Evolutionary conservation across 1,140 invertebrate genomes (phyloP).

Genomic region (Panagrolaimus sp.): DNA sequence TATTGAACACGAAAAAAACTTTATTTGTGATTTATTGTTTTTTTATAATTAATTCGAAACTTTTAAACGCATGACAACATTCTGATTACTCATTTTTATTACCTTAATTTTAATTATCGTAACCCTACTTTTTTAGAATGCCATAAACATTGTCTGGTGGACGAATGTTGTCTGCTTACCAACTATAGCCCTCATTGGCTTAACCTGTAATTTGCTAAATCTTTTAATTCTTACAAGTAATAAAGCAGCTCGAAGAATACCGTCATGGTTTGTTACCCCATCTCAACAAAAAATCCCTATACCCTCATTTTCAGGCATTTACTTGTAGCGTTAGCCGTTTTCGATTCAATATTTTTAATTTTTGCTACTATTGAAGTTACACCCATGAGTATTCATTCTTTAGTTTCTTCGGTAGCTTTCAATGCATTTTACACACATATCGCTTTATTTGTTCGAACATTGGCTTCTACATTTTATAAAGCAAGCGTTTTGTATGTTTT

Average conservation of each 20-base stretch:
- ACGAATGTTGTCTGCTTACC: constrained; percentile 50
- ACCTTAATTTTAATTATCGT: too few species aligned
- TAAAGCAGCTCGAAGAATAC: constrained; percentile 48
- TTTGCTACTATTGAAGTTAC: constrained; percentile 54
- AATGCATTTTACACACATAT: constrained; percentile 50
- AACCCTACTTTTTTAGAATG: constrained; percentile 26
- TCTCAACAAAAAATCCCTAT: constrained; percentile 5
- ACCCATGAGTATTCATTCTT: constrained; percentile 36
- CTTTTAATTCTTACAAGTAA: constrained; percentile 48
- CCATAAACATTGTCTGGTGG: constrained; percentile 52
- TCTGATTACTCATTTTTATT: too few species aligned
- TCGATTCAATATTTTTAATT: constrained; percentile 52
- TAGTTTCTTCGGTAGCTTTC: constrained; percentile 30
- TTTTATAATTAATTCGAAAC: too few species aligned
- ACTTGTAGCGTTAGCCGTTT: constrained; percentile 49
- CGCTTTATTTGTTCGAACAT: constrained; percentile 49
- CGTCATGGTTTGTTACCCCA: constrained; percentile 44
- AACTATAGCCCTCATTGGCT: constrained; percentile 48
- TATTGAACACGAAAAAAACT: too few species aligned
- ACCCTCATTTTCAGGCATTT: constrained; percentile 57
- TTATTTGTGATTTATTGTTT: constrained; percentile 3
- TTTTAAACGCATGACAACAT: too few species aligned
- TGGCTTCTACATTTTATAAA: constrained; percentile 58
- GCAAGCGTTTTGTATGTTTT: constrained; percentile 52
- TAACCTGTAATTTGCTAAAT: constrained; percentile 54